phyloP scores from a whole-genome alignment of 2,797 vertebrate genomes.

The Coccyzus lansbergi region DNA sequence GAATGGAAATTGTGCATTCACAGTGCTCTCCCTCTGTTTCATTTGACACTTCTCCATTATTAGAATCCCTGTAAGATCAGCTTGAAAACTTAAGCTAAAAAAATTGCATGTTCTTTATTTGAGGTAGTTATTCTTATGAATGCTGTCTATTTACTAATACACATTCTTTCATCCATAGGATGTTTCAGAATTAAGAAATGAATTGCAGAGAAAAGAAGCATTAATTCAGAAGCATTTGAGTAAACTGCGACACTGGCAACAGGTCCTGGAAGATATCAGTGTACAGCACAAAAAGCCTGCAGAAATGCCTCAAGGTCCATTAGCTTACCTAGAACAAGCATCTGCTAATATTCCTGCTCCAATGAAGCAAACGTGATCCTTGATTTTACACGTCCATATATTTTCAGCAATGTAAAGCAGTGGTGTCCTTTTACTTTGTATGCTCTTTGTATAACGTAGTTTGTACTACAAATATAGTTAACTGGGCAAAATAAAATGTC shows the following conservation, averaged over 20 bases:
- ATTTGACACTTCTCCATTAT: not conserved
- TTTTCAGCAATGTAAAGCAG: not conserved
- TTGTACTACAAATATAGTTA: conserved; percentile 8
- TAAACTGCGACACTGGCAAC: conserved; percentile 95
- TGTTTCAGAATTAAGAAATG: conserved; percentile 93
- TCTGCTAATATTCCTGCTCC: conserved; percentile 94
- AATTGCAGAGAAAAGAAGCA: conserved; percentile 92
- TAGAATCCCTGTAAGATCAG: not conserved
- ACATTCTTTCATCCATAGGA: conserved; percentile 77
- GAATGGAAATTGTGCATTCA: not conserved
- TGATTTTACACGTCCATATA: not conserved
- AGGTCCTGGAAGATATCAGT: conserved; percentile 93
- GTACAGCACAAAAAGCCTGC: conserved; percentile 91
- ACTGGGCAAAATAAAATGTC: not conserved
- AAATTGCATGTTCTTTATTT: not conserved
- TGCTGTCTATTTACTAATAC: not conserved
- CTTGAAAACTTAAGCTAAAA: not conserved
- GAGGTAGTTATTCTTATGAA: not conserved
- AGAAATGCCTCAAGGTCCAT: conserved; percentile 89
- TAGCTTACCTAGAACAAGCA: conserved; percentile 94
- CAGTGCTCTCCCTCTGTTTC: not conserved
- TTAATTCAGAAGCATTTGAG: conserved; percentile 94
- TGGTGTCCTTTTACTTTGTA: not conserved
- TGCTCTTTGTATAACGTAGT: conserved; percentile 10
- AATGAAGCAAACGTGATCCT: conserved; percentile 85